Base-by-base conservation (phyloP, 1,140 invertebrate genomes). In the Drosophila navojoa region DNA sequence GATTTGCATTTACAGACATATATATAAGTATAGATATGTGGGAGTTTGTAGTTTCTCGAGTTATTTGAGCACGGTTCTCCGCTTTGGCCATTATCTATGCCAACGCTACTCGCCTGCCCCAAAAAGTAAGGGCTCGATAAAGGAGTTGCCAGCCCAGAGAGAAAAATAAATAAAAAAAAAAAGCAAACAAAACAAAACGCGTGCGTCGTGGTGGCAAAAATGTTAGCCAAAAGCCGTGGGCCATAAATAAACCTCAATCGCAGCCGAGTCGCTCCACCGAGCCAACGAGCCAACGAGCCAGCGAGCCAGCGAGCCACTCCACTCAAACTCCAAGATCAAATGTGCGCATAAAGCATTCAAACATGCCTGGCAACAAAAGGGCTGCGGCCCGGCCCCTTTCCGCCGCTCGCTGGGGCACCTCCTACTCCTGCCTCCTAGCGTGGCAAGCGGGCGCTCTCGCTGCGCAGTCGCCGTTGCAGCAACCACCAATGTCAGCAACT, bases 221-320 rank as follows among this genome's bases (percentile, higher is more conserved):
- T 67, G 67, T 71, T 64, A 57, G 54, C 82, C 71, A 78, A 86
- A 79, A 77, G 82, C 82, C 82, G 82, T 77, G 84, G 84, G 82
- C 84, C 82, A 86, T 86, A 86, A 86, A 86, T 86, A 86, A 86
- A 86, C 82, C 81, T 86, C 82, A 86, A 86, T 76, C 81, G 78
- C 66, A 77, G 54, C 49, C 44, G 27, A 55, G 62, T 68, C 81
- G 54, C 80, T 45, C 42, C n/a, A 45, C 15, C 4, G 42, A 44
- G 42, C 42, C 7, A 13, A 9, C 42, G 57, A n/a, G n/a, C n/a
- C n/a, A n/a, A n/a, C 38, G 6, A 44, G 42, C n/a, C n/a, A 2
- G 15, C 6, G 42, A 45, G 42, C 15, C 7, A 22, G 19, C 42
- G 57, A 59, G 38, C 35, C 22, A 15, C 27, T 29, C 27, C 13